These are phyloP conservation scores for Microcebus lehilahytsara DNA, from an alignment of 2,113 vertebrate genomes.

Conservation along the genomic window DNA sequence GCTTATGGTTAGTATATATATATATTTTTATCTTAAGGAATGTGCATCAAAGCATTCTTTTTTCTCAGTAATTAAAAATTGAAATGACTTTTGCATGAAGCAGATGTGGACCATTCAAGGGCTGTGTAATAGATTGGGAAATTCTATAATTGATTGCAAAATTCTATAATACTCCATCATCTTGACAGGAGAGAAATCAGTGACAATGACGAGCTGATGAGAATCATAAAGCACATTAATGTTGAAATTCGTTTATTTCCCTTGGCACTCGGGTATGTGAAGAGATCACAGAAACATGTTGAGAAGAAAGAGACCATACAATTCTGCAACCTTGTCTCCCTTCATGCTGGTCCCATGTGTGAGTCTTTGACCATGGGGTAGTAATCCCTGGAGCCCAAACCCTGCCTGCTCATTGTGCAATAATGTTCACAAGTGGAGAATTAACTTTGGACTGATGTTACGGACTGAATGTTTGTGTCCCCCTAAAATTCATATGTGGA, in stretches of 20 bases:
- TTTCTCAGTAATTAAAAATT: constrained; percentile 51
- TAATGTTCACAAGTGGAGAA: not conserved
- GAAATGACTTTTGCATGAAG: constrained; percentile 20
- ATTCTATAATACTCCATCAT: constrained; percentile 6
- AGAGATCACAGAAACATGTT: not conserved
- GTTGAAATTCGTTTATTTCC: constrained; percentile 14
- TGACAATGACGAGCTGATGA: not conserved
- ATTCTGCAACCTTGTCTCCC: not conserved
- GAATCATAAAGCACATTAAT: not conserved
- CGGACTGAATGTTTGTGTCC: not conserved
- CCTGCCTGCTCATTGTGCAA: not conserved
- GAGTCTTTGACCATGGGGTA: not conserved
- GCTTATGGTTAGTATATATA: not conserved
- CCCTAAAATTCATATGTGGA: not conserved
- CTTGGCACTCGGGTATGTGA: not conserved
- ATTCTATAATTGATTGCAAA: constrained; percentile 33
- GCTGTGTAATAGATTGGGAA: constrained; percentile 35
- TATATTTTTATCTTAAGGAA: not conserved
- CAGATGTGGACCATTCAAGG: not conserved
- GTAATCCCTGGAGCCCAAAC: not conserved
- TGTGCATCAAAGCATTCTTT: not conserved
- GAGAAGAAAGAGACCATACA: not conserved
- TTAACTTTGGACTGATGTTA: not conserved
- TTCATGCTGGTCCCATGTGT: not conserved
- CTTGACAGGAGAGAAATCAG: constrained; percentile 5